Percentiles rank a stretch among this genome's conserved stretches.
These are phyloP conservation scores for Agonopterix arenella DNA, from an alignment of 2,888 invertebrate genomes.

Conservation along the genomic window DNA sequence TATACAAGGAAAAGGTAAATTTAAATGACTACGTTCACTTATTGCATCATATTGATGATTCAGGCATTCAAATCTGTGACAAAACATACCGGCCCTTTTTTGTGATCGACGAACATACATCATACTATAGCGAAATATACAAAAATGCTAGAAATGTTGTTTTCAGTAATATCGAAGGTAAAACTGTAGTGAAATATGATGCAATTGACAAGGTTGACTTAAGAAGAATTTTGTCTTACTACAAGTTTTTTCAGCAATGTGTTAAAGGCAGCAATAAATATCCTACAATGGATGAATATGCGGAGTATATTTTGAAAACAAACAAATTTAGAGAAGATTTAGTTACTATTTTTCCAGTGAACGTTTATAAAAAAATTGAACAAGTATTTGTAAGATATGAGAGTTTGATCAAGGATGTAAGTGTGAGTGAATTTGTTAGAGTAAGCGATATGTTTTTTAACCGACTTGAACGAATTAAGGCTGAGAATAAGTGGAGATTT, in stretches of 20 bases:
- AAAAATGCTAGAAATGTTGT: slow-evolving; percentile 18
- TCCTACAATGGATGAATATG: slow-evolving; percentile 14
- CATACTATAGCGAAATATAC: slow-evolving; percentile 24
- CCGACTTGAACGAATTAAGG: slow-evolving; percentile 20
- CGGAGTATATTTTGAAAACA: slow-evolving; percentile 14
- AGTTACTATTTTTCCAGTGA: slow-evolving; percentile 17
- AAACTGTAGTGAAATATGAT: slow-evolving; percentile 16
- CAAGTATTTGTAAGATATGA: slow-evolving; percentile 12
- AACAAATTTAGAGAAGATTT: slow-evolving; percentile 13
- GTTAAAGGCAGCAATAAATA: slow-evolving; percentile 12
- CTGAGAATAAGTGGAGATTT: slow-evolving; percentile 17
- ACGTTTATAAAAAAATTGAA: slow-evolving; percentile 4
- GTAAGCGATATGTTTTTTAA: slow-evolving; percentile 11
- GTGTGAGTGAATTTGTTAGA: slow-evolving; percentile 14
- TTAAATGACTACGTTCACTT: slow-evolving; percentile 26
- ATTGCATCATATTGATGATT: slow-evolving; percentile 15
- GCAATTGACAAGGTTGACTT: slow-evolving; percentile 19
- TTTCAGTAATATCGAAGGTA: slow-evolving; percentile 14
- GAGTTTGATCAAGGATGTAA: slow-evolving; percentile 11
- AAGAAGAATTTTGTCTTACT: slow-evolving; percentile 16
- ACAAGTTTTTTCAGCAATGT: slow-evolving; percentile 16
- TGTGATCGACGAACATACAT: slow-evolving; percentile 19
- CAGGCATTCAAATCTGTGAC: slow-evolving; percentile 16
- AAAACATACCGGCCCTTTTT: slow-evolving; percentile 29
- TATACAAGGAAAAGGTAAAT: slow-evolving; percentile 19